These are phyloP conservation scores for Thereva nobilitata DNA, from an alignment of 2,888 invertebrate species.

Conservation along the genomic window DNA sequence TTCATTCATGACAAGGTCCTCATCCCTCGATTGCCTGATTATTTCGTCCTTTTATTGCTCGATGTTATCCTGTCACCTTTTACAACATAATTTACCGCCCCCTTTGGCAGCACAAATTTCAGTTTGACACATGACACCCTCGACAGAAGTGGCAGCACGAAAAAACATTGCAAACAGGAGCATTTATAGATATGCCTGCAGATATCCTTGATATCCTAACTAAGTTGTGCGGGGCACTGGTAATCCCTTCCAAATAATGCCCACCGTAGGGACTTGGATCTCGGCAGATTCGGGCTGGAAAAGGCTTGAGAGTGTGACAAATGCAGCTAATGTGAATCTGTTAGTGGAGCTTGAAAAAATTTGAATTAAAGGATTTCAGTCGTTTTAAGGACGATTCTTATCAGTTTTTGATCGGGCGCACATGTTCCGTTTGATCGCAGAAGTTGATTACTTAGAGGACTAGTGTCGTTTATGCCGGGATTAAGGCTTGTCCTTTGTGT, in stretches of 20 bases:
- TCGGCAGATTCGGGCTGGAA: no score
- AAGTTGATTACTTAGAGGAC: slow-evolving; percentile 16
- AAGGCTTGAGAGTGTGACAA: no score
- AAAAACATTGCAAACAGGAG: slow-evolving; percentile 16
- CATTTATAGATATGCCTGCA: not conserved
- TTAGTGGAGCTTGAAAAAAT: slow-evolving; percentile 8
- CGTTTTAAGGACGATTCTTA: slow-evolving; percentile 14
- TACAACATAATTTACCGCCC: slow-evolving; percentile 28
- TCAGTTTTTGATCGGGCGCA: slow-evolving; percentile 27
- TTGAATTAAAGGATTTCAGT: slow-evolving; percentile 30
- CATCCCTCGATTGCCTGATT: no score
- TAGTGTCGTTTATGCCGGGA: not conserved
- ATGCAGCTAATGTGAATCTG: no score
- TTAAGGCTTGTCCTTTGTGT: no score
- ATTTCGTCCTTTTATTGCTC: not conserved
- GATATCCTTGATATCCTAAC: not conserved
- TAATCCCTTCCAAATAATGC: no score
- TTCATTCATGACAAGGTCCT: no score
- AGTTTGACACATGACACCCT: slow-evolving; percentile 35
- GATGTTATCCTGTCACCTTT: slow-evolving; percentile 21
- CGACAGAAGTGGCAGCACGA: slow-evolving; percentile 21
- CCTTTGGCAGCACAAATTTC: slow-evolving; percentile 16
- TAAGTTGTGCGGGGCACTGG: no score
- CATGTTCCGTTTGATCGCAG: slow-evolving; percentile 31
- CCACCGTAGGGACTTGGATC: no score